Evolutionary conservation across 2,797 vertebrate species (phyloP).

Genomic region (Eurystomus glaucurus): DNA sequence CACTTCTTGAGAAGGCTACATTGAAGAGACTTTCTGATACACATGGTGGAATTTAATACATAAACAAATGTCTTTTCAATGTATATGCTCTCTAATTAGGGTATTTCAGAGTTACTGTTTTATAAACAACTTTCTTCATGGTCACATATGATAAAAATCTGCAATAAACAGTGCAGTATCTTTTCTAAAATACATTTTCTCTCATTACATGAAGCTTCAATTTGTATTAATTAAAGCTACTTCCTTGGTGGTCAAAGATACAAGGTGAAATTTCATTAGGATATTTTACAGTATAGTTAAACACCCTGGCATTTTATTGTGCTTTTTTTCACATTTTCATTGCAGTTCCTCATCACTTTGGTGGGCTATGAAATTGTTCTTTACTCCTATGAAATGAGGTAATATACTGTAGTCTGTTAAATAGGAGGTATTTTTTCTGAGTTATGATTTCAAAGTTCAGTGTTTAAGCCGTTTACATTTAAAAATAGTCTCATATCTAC

Average conservation of each 20-base stretch:
- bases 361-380: slow-evolving; percentile 42
- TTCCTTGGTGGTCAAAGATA: background rate
- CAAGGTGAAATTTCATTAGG: background rate
- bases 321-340: slow-evolving; percentile 42
- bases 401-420: background rate
- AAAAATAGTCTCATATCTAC: background rate
- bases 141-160: background rate
- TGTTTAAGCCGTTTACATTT: background rate
- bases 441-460: background rate
- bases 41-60: background rate
- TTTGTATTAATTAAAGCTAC: slow-evolving; percentile 36
- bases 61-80: background rate
- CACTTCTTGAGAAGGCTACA: background rate
- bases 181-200: background rate
- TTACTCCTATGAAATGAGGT: background rate
- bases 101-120: background rate
- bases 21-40: background rate
- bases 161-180: background rate
- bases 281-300: background rate
- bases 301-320: slow-evolving; percentile 3
- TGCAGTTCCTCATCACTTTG: slow-evolving; percentile 13
- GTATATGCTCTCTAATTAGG: background rate
- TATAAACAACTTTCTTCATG: background rate
- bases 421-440: background rate
- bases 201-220: background rate